Conservation (phyloP, 2,113 vertebrate species). For the Bos javanicus region DNA sequence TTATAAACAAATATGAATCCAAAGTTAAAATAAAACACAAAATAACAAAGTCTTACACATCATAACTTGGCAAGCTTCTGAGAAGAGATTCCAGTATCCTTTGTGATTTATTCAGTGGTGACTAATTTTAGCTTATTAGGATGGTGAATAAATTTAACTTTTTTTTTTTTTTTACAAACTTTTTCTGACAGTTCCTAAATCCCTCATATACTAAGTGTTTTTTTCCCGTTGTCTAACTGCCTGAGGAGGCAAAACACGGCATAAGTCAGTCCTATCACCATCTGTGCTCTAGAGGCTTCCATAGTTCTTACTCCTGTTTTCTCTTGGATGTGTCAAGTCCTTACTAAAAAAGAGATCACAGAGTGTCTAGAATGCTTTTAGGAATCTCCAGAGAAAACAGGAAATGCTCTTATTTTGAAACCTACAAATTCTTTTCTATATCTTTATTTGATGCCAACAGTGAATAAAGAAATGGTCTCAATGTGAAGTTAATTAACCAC, state of each 20-base stretch:
- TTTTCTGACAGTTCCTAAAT: slow-evolving; percentile 16
- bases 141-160: slow-evolving; percentile 10
- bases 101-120: slow-evolving; percentile 36
- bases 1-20: slow-evolving; percentile 5
- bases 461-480: background rate
- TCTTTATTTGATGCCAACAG: background rate
- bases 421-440: background rate
- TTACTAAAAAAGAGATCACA: slow-evolving; percentile 13
- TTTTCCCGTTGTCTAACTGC: background rate
- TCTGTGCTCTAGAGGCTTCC: slow-evolving; percentile 4
- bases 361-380: background rate
- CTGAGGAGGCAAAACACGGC: background rate
- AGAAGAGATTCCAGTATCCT: background rate
- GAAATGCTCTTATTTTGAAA: slow-evolving; percentile 16
- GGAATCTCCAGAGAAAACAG: background rate
- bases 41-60: background rate
- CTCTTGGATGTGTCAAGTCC: background rate
- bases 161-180: background rate
- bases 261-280: background rate
- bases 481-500: background rate
- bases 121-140: slow-evolving; percentile 56
- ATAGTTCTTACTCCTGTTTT: background rate
- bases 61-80: slow-evolving; percentile 31
- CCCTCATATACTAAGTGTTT: background rate
- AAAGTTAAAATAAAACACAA: slow-evolving; percentile 10